A percentile compares a stretch with the other conserved stretches of the same genome.
Evolutionary conservation across 2,888 invertebrate species (phyloP).

Genomic region (Meghimatium bilineatum): DNA sequence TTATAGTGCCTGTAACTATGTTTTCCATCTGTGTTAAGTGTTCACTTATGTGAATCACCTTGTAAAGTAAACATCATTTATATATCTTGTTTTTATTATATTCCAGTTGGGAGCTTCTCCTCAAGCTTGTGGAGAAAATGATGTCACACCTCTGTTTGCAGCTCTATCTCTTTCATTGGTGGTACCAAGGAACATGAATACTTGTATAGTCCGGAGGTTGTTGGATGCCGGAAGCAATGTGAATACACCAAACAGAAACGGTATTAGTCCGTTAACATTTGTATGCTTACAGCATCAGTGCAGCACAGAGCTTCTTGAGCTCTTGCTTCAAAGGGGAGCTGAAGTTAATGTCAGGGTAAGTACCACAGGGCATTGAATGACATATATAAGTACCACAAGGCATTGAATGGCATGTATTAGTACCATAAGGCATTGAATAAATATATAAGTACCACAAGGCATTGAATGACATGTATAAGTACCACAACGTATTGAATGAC

Average conservation of each 20-base stretch:
- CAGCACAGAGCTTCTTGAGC: constrained; percentile 5
- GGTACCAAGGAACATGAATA: not conserved
- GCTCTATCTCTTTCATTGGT: constrained; percentile 18
- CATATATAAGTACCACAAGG: no score
- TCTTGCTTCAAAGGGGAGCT: constrained; percentile 20
- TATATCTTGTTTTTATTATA: not conserved
- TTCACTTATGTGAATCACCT: no score
- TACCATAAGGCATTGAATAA: no score
- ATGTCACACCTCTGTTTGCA: constrained; percentile 9
- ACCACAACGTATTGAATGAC: no score
- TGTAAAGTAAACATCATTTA: no score
- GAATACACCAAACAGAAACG: not conserved
- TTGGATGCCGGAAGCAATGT: constrained; percentile 27
- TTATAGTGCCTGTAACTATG: no score
- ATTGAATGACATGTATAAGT: no score
- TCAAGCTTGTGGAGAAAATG: not conserved
- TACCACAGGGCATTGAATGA: not conserved
- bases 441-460: no score
- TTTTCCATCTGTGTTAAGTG: no score
- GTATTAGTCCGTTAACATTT: constrained; percentile 10
- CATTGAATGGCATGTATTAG: not conserved
- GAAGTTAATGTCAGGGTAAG: constrained; percentile 11
- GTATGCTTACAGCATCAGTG: constrained; percentile 4
- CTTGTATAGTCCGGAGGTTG: not conserved
- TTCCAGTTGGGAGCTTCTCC: constrained; percentile 34